A percentile compares a stretch with the other conserved stretches of the same genome.
These are phyloP conservation scores for Pteropus alecto DNA, from an alignment of 2,113 vertebrate genomes.

Conservation along the genomic window DNA sequence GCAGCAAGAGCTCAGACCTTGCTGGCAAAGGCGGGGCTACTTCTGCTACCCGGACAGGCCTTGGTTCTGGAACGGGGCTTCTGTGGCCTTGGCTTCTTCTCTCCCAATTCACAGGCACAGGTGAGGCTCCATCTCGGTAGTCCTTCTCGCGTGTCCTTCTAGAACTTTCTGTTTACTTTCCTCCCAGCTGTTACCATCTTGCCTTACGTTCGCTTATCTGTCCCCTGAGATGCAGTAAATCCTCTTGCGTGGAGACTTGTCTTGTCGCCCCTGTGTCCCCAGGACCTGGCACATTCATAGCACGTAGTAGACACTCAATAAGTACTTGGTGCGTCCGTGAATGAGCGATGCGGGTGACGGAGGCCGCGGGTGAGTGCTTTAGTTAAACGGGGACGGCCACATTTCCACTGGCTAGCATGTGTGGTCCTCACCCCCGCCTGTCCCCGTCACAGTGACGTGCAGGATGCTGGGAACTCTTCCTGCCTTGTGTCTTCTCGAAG, in stretches of 20 bases:
- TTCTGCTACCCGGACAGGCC: background rate
- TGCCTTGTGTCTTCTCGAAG: background rate
- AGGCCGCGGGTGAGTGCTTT: background rate
- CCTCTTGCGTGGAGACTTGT: background rate
- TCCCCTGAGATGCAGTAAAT: background rate
- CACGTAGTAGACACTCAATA: background rate
- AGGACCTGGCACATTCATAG: background rate
- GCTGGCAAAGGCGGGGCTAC: background rate
- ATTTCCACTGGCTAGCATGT: fast-evolving
- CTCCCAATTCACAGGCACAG: background rate
- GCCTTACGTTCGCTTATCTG: background rate
- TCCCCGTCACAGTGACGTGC: background rate
- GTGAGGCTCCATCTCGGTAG: background rate
- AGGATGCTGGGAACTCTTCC: background rate
- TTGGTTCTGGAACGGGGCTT: background rate
- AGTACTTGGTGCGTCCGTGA: background rate
- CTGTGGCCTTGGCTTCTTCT: background rate
- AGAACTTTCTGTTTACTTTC: background rate
- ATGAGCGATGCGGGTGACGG: background rate
- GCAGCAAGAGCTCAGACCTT: background rate
- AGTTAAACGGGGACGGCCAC: background rate
- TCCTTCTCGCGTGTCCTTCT: background rate
- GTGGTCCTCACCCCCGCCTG: background rate
- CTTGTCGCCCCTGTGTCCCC: background rate
- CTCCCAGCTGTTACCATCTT: background rate